Conservation (phyloP, 2,888 invertebrate genomes). For the Chelonus formosanus region DNA sequence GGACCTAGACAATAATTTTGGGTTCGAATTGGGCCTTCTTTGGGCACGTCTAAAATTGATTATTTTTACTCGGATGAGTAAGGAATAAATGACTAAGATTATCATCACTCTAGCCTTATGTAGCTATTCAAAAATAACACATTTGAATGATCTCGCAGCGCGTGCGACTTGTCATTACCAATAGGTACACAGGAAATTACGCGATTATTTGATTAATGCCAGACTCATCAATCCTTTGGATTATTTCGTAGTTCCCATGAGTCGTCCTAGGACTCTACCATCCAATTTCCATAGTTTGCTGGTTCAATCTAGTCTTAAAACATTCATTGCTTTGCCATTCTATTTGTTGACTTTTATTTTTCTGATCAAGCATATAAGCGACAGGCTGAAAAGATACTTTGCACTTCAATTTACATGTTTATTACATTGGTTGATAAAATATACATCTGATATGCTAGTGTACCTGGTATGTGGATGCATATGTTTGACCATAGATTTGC, state of each 20-base stretch:
- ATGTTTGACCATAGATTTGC: no score
- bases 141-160: constrained; percentile 21
- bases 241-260: constrained; percentile 27
- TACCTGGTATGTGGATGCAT: no score
- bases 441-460: no score
- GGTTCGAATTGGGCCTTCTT: no score
- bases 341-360: background rate
- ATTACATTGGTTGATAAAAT: no score
- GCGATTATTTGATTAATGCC: constrained; percentile 46
- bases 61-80: background rate
- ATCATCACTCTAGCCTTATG: constrained; percentile 3
- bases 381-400: no score
- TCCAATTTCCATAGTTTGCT: constrained; percentile 17
- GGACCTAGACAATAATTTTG: no score
- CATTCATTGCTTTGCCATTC: background rate
- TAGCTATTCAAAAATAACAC: constrained; percentile 22
- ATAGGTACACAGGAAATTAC: constrained; percentile 44
- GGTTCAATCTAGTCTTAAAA: constrained; percentile 8
- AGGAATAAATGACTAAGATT: background rate
- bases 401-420: no score
- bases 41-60: no score
- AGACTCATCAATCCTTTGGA: constrained; percentile 30
- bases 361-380: background rate
- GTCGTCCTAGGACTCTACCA: background rate
- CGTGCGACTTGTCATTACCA: constrained; percentile 24